phyloP scores from a whole-genome alignment of 2,888 invertebrate species.

The Cactoblastis cactorum region DNA sequence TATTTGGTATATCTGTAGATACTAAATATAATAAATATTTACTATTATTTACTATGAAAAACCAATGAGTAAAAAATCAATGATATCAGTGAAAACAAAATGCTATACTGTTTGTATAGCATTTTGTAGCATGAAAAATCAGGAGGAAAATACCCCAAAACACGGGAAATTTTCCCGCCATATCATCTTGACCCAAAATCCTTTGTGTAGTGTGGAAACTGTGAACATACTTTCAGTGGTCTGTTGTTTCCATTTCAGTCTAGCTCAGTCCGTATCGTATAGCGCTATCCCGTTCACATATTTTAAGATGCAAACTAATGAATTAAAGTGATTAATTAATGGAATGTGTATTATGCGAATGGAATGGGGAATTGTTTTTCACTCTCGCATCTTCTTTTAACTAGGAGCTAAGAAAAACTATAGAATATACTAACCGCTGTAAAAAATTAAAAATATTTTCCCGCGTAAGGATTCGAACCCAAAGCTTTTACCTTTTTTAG shows the following conservation, averaged over 20 bases:
- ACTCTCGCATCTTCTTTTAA: not conserved
- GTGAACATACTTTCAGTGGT: slow-evolving; percentile 51
- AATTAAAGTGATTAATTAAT: slow-evolving; percentile 19
- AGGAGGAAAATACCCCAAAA: slow-evolving; percentile 25
- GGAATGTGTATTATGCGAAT: not conserved
- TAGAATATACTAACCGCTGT: too few relatives aligned
- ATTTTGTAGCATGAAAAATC: not conserved
- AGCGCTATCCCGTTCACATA: slow-evolving; percentile 28
- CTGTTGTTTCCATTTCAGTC: slow-evolving; percentile 43
- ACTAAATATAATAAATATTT: too few relatives aligned
- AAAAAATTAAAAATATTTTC: too few relatives aligned
- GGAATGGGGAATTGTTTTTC: not conserved
- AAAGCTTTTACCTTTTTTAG: too few relatives aligned
- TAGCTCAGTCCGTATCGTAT: slow-evolving; percentile 22
- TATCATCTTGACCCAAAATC: slow-evolving; percentile 48
- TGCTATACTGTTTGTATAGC: too few relatives aligned
- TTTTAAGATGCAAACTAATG: slow-evolving; percentile 41
- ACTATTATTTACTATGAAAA: too few relatives aligned
- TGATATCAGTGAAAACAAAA: too few relatives aligned
- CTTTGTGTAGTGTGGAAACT: slow-evolving; percentile 60
- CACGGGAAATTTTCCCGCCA: slow-evolving; percentile 34
- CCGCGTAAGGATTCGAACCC: too few relatives aligned
- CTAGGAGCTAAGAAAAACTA: too few relatives aligned
- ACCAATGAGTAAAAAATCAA: too few relatives aligned
- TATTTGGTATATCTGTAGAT: too few relatives aligned